Conservation (phyloP, 2,113 vertebrate species). For the Falco punctatus region DNA sequence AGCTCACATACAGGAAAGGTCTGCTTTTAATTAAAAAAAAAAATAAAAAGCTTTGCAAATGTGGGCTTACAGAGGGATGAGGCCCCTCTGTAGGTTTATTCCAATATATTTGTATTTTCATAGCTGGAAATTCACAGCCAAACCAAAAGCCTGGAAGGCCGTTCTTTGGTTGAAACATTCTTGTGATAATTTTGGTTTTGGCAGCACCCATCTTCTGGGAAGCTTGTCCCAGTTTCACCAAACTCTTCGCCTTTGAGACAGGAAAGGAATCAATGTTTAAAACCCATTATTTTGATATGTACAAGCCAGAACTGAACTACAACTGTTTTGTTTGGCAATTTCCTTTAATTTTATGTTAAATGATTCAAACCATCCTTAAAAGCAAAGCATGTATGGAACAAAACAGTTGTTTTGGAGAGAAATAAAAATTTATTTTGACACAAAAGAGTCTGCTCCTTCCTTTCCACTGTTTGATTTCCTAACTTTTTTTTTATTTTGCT, state of each 20-base stretch:
- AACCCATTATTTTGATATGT: not conserved
- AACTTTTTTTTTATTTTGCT: not conserved
- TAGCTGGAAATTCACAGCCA: not conserved
- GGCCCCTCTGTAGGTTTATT: not conserved
- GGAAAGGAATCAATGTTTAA: not conserved
- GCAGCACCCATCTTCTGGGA: not conserved
- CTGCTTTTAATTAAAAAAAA: conserved; percentile 52
- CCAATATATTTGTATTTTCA: not conserved
- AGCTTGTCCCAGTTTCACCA: not conserved
- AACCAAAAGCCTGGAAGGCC: not conserved
- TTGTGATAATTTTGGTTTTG: not conserved
- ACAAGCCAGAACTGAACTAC: conserved; percentile 39
- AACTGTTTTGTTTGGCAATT: conserved; percentile 40
- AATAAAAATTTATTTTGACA: conserved; percentile 52
- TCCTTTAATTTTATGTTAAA: conserved; percentile 54
- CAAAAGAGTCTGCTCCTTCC: conserved; percentile 16
- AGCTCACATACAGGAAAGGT: conserved; percentile 32
- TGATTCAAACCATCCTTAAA: conserved; percentile 36
- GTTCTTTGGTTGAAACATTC: not conserved
- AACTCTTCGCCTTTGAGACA: not conserved
- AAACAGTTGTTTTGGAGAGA: conserved; percentile 44
- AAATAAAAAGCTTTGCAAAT: not conserved
- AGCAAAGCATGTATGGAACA: conserved; percentile 36
- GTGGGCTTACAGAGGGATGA: not conserved
- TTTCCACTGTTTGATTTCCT: conserved; percentile 10